Base-by-base conservation (phyloP, 2,113 vertebrate genomes). In the Irena cyanogastra region DNA sequence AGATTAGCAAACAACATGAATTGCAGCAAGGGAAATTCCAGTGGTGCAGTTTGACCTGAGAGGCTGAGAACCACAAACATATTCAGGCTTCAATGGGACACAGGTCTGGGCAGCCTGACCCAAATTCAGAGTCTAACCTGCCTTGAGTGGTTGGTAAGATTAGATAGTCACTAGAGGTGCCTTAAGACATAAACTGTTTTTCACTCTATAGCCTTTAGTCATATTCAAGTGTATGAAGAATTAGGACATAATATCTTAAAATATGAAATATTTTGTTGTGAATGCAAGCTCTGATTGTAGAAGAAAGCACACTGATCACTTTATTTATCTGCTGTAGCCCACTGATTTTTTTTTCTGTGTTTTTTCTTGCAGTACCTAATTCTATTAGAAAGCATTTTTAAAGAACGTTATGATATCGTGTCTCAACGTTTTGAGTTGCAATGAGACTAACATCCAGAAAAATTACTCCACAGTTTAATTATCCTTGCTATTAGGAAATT, bases 401-500 rank as follows among this genome's bases (percentile, higher is more conserved):
- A 75, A 87, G 28, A 86, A 83, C 0, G 2, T 60, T 89, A 64
- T 63, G 39, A 70, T 83, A 94, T 35, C 30, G 37, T 60, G 30
- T 87, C 52, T 93, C 30, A 71, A 52, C 33, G 68, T 63, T 85
- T 42, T 52, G 26, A 83, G 39, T 44, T 69, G 77, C 47, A 75
- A 82, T 35, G 39, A 84, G 49, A 59, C 70, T 54, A 75, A 79
- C 44, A 92, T 39, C 39, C 65, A 85, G 61, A 87, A 28, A 95
- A 81, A 87, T 85, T 83, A 88, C n/a, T 83, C 18, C 27, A 50
- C 77, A 83, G 66, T 86, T 88, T 93, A 94, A 96, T 92, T 96
- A 92, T 60, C 49, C n/a, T 88, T 92, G 61, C 14, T 83, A 79
- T 52, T 68, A 92, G 41, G 35, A 95, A 88, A 76, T 52, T 64